Base-by-base conservation (phyloP, 2,888 invertebrate genomes). In the Lithophane leautieri region DNA sequence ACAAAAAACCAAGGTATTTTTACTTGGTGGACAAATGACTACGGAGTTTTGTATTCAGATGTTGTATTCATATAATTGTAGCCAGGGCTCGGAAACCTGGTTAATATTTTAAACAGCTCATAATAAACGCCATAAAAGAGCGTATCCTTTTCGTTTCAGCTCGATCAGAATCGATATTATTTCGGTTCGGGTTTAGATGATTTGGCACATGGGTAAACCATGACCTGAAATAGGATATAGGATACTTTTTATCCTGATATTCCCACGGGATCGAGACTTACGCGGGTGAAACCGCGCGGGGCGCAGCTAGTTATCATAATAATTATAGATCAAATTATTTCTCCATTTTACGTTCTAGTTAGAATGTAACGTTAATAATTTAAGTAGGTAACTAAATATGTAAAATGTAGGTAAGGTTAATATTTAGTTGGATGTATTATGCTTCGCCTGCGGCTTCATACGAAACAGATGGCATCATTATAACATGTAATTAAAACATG, bases 1-100 rank as follows among this genome's bases (percentile, higher is more conserved):
- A 80, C 75, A 76, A 81, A 86, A 83, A 72, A 77, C 66, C 63
- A 73, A 62, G 78, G 65, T 79, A 70, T 67, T 83, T 89, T 90
- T 83, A 73, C 78, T 70, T 65, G 66, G 47, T 25, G 73, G 63
- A 71, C 73, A 83, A 86, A 78, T 81, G 72, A 67, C 61, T 52
- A 4, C 22, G 2, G n/a, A 79, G 40, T 69, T 86, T 70, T 78
- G 22, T 60, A 28, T 40, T 66, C 47, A 9, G 44, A 14, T 19
- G 40, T 66, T 70, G 28, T 58, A 63, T 84, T 85, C 50, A 47
- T 69, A 40, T 66, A 54, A 68, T 63, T 68, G 25, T 68, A 52
- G 67, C 60, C 34, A 34, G 34, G 34, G 34, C 6, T 34, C 34
- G 34, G 4, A 6, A 0, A 34, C 34, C 34, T 6, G 34, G 34